Percentiles rank a stretch among this genome's conserved stretches.
Conservation (phyloP, 2,888 invertebrate species). For the Caenorhabditis sp. region DNA sequence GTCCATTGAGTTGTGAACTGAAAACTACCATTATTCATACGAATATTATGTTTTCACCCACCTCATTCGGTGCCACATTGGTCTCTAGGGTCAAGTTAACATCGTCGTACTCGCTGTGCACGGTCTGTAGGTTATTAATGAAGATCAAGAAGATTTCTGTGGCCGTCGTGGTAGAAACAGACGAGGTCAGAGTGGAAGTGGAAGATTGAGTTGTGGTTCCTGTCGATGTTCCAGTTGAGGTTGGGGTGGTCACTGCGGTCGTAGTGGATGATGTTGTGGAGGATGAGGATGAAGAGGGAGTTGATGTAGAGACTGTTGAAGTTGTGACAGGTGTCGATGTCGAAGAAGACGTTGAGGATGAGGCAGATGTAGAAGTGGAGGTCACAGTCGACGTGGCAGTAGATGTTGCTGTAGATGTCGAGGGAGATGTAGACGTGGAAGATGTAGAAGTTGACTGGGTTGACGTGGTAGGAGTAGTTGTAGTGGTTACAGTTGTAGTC, state of each 20-base stretch:
- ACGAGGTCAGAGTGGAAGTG: conserved; percentile 1
- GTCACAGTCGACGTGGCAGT: conserved; percentile 5
- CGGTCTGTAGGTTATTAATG: neutral
- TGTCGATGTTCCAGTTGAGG: neutral
- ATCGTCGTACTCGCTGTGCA: too few species aligned
- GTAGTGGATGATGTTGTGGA: conserved; percentile 12
- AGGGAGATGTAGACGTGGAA: conserved; percentile 12
- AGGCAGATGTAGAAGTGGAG: conserved; percentile 16
- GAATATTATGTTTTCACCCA: neutral
- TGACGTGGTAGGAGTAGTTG: conserved; percentile 18
- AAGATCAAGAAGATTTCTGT: neutral
- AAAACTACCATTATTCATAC: neutral
- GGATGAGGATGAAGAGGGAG: neutral
- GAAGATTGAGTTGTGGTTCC: neutral
- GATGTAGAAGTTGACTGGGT: conserved; percentile 3
- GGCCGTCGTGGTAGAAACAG: conserved; percentile 6
- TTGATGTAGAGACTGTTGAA: neutral
- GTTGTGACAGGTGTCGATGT: conserved; percentile 11
- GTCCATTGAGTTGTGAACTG: neutral
- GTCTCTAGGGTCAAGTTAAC: neutral
- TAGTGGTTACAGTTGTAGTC: conserved; percentile 11
- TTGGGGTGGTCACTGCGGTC: neutral
- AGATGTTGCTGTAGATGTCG: conserved; percentile 33
- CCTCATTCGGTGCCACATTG: neutral
- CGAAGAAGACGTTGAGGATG: conserved; percentile 4